Evolutionary conservation across 2,888 invertebrate genomes (phyloP).

Genomic region (Dione vanillae): DNA sequence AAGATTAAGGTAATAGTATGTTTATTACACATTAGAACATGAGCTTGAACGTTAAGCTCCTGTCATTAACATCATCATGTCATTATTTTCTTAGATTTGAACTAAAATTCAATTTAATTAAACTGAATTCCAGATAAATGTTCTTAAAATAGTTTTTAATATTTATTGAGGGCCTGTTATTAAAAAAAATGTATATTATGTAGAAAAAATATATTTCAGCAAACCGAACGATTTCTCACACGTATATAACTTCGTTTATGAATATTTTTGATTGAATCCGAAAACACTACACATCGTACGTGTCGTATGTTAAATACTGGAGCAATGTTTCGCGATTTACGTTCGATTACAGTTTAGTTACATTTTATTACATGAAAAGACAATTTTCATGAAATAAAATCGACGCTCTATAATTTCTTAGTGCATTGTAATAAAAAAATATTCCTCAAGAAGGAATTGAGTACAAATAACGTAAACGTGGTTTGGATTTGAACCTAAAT

Average conservation of each 20-base stretch:
- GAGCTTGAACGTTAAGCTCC: no score
- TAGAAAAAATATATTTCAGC: background rate
- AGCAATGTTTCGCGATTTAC: constrained; percentile 16
- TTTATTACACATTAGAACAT: no score
- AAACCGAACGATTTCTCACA: background rate
- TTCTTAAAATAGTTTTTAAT: no score
- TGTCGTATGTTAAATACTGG: constrained; percentile 14
- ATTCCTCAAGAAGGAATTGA: background rate
- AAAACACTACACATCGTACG: constrained; percentile 25
- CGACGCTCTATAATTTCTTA: background rate
- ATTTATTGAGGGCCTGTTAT: no score
- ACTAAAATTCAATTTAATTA: no score
- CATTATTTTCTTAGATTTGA: no score
- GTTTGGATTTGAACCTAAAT: no score
- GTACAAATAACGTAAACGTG: background rate
- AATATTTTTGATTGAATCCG: constrained; percentile 23
- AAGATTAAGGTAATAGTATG: no score
- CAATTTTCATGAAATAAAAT: background rate
- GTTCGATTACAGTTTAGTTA: background rate
- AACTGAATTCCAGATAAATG: no score
- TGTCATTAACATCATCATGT: no score
- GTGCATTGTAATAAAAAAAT: background rate
- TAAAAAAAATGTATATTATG: background rate
- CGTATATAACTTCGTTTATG: background rate
- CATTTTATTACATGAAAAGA: constrained; percentile 10